These are phyloP conservation scores for Cryptomyrus ogoouensis DNA, from an alignment of 2,113 vertebrate species.

Conservation along the genomic window DNA sequence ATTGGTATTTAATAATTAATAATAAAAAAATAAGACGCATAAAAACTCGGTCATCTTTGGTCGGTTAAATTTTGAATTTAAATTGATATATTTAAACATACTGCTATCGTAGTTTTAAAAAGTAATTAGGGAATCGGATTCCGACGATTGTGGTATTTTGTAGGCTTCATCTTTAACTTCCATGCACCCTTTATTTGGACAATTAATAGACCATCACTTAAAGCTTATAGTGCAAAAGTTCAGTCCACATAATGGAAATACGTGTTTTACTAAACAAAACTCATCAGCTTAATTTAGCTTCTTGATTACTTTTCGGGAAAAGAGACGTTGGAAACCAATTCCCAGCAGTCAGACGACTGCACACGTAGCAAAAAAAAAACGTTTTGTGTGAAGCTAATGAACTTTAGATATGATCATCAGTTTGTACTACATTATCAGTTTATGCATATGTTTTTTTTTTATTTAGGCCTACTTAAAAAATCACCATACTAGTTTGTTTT, in stretches of 20 bases:
- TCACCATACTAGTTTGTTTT: neutral
- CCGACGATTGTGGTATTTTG: neutral
- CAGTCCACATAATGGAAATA: neutral
- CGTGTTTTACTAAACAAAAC: slow-evolving; percentile 1
- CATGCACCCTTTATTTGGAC: slow-evolving; percentile 6
- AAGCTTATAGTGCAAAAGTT: neutral
- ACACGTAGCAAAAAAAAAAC: neutral
- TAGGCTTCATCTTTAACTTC: neutral
- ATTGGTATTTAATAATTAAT: neutral
- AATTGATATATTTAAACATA: neutral
- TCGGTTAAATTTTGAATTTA: neutral
- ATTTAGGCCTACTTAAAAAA: neutral
- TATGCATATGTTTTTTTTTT: neutral
- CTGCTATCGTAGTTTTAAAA: neutral
- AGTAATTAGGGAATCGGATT: neutral
- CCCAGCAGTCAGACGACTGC: neutral
- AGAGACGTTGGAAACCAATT: neutral
- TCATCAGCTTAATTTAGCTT: neutral
- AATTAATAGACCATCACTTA: neutral
- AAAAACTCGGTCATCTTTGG: neutral
- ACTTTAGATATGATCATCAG: too few relatives aligned
- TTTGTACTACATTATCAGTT: neutral
- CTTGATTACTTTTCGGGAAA: neutral
- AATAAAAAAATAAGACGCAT: neutral
- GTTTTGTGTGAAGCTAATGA: neutral